Evolutionary conservation across 92 coral and sea anemone species (phyloP).

Genomic region (Umimayanthus kanabou): DNA sequence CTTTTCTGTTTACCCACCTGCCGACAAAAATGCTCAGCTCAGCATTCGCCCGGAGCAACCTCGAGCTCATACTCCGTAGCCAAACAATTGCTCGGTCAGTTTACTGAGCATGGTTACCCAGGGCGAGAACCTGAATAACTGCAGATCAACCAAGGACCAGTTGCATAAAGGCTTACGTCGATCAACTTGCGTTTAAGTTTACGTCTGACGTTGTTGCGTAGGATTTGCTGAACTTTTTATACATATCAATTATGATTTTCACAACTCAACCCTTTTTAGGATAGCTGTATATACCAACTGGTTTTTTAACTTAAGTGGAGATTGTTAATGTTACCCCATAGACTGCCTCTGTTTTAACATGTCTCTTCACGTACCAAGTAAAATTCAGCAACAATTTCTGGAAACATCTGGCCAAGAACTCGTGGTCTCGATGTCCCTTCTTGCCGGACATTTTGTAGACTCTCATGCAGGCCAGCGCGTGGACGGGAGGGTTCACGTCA

Average conservation of each 20-base stretch:
- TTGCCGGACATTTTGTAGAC: slow-evolving; percentile 95
- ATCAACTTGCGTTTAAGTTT: too few species aligned
- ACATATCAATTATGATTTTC: too few species aligned
- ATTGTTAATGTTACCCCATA: neutral
- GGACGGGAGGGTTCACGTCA: slow-evolving; percentile 99
- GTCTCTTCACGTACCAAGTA: slow-evolving; percentile 71
- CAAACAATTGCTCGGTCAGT: too few species aligned
- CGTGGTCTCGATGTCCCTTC: slow-evolving; percentile 83
- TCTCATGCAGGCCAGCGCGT: slow-evolving; percentile 84
- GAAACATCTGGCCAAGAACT: slow-evolving; percentile 87
- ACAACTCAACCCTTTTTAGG: too few species aligned
- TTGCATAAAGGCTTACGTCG: neutral
- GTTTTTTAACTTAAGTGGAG: neutral
- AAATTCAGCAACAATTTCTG: slow-evolving; percentile 93
- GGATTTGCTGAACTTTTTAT: too few species aligned
- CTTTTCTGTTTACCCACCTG: slow-evolving; percentile 99
- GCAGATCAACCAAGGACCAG: neutral
- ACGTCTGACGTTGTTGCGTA: too few species aligned
- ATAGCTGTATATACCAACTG: too few species aligned
- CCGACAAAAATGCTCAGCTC: neutral
- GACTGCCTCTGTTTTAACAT: neutral
- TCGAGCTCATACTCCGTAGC: neutral
- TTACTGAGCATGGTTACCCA: neutral
- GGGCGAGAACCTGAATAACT: neutral
- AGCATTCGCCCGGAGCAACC: neutral